Percentiles rank a stretch among this genome's conserved stretches.
These are phyloP conservation scores for Zoanthus sansibaricus DNA, from an alignment of 92 coral and sea anemone genomes.

Conservation along the genomic window DNA sequence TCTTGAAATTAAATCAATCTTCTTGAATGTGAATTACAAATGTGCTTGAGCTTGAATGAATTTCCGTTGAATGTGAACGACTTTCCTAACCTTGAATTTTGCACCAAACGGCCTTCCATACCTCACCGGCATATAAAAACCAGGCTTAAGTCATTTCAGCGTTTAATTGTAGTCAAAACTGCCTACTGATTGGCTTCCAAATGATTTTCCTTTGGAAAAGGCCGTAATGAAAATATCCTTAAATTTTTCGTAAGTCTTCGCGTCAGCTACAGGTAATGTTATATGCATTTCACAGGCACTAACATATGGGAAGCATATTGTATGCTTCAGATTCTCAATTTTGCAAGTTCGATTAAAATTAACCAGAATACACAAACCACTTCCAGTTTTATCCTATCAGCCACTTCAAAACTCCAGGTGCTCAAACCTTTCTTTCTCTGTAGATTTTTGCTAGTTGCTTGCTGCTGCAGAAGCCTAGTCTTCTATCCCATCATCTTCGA, in stretches of 20 bases:
- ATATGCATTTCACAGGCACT: not conserved
- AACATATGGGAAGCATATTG: conserved; percentile 11
- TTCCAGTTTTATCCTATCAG: conserved; percentile 38
- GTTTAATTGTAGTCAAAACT: too few species aligned
- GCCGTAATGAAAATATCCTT: not conserved
- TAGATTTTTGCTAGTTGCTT: too few species aligned
- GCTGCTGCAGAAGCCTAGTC: conserved; percentile 50
- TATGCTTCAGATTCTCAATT: conserved; percentile 24
- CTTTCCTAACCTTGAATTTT: too few species aligned
- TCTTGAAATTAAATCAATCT: too few species aligned
- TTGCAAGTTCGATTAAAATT: conserved; percentile 21
- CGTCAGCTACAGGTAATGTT: not conserved
- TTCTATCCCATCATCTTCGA: conserved; percentile 55
- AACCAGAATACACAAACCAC: conserved; percentile 18
- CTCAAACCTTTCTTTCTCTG: not conserved
- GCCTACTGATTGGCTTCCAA: too few species aligned
- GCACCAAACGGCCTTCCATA: too few species aligned
- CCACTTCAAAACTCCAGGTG: conserved; percentile 56
- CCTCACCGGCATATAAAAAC: too few species aligned
- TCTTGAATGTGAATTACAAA: too few species aligned
- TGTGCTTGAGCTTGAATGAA: too few species aligned
- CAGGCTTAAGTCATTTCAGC: too few species aligned
- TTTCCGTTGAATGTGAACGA: too few species aligned
- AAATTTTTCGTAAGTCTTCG: too few species aligned
- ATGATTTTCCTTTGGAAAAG: not conserved